Evolutionary conservation across 2,113 vertebrate genomes (phyloP).

Genomic region (Chiloscyllium plagiosum): DNA sequence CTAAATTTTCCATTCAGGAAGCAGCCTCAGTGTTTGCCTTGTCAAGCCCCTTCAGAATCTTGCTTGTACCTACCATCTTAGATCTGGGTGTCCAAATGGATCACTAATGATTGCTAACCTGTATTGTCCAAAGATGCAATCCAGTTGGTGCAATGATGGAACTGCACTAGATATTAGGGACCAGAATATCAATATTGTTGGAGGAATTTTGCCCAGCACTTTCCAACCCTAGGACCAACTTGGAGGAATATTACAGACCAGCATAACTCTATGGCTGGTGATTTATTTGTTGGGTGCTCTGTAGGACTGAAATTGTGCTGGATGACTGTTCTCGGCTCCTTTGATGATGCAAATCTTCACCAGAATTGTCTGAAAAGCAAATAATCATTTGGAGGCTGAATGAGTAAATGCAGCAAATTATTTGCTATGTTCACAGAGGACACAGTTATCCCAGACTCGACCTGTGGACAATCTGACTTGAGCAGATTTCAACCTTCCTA

Average conservation of each 20-base stretch:
- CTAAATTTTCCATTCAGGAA: background rate
- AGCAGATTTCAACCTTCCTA: background rate
- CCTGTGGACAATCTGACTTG: background rate
- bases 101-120: background rate
- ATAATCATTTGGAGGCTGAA: background rate
- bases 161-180: background rate
- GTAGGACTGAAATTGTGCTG: background rate
- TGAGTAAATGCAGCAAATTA: background rate
- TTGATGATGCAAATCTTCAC: background rate
- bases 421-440: background rate
- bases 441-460: background rate
- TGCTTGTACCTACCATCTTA: background rate
- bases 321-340: background rate
- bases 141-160: background rate
- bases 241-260: background rate
- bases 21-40: background rate
- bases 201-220: background rate
- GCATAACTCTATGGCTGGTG: background rate
- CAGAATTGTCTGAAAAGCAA: background rate
- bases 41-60: background rate
- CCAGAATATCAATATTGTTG: background rate
- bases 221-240: background rate
- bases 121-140: background rate
- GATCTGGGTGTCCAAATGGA: background rate
- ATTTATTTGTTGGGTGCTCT: background rate